phyloP scores from a whole-genome alignment of 2,797 vertebrate genomes.

The Mionectes olivaceus region DNA sequence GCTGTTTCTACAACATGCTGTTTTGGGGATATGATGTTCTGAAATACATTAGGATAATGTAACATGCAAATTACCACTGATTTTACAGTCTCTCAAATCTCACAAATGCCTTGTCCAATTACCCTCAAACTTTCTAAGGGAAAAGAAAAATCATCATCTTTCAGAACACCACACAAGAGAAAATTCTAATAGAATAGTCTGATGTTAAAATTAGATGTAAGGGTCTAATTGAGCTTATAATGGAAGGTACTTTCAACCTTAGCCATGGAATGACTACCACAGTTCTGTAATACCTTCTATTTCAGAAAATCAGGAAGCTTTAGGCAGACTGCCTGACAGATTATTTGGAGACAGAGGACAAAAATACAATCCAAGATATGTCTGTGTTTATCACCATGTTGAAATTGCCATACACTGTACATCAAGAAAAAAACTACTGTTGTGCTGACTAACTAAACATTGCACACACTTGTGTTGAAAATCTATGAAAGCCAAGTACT shows the following conservation, averaged over 20 bases:
- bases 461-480: background rate
- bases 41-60: slow-evolving; percentile 63
- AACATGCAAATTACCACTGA: slow-evolving; percentile 57
- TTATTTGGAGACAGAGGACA: background rate
- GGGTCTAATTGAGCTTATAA: slow-evolving; percentile 49
- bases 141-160: background rate
- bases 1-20: slow-evolving; percentile 17
- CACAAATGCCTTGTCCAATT: slow-evolving; percentile 60
- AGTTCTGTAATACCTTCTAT: background rate
- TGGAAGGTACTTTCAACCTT: slow-evolving; percentile 37
- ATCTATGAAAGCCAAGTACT: background rate
- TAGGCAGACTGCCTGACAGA: background rate
- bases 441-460: background rate
- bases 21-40: slow-evolving; percentile 38
- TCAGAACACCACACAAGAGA: slow-evolving; percentile 24
- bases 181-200: slow-evolving; percentile 44
- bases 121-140: slow-evolving; percentile 35
- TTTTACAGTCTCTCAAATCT: slow-evolving; percentile 62
- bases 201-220: slow-evolving; percentile 53
- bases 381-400: background rate
- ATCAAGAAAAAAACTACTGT: background rate
- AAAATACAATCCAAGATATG: background rate
- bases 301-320: slow-evolving; percentile 21
- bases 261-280: background rate
- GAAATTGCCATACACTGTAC: background rate